Conservation (phyloP, 2,888 invertebrate genomes). For the Heteropelma amictum region DNA sequence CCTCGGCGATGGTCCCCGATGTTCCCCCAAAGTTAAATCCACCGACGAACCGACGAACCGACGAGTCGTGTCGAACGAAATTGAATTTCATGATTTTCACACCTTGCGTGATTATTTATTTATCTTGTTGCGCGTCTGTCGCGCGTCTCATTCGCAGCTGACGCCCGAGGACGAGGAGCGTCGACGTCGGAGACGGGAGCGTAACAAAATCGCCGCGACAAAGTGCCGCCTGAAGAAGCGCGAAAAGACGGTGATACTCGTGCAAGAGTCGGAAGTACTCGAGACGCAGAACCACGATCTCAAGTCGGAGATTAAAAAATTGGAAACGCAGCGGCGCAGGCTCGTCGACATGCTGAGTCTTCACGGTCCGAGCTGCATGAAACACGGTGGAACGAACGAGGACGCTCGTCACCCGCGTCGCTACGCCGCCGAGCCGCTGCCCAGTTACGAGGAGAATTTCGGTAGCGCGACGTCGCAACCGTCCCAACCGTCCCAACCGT, state of each 20-base stretch:
- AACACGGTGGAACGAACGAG: conserved; percentile 77
- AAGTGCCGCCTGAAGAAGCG: conserved; percentile 96
- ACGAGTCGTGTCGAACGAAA: too few species aligned
- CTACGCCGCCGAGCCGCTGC: conserved; percentile 67
- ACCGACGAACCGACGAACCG: too few species aligned
- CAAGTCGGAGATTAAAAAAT: conserved; percentile 89
- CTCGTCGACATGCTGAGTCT: conserved; percentile 88
- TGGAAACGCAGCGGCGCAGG: conserved; percentile 88
- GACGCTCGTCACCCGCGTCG: conserved; percentile 75
- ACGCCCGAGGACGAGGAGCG: conserved; percentile 96
- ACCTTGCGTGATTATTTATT: not conserved
- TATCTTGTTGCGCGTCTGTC: conserved; percentile 7
- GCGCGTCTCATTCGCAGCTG: too few species aligned
- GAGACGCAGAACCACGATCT: conserved; percentile 92
- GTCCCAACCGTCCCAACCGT: too few species aligned
- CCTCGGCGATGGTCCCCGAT: too few species aligned
- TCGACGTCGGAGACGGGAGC: conserved; percentile 89
- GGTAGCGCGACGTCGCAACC: conserved; percentile 28
- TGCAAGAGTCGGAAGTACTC: conserved; percentile 90
- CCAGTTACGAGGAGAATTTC: conserved; percentile 76
- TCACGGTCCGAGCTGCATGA: conserved; percentile 86
- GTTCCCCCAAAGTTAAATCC: too few species aligned
- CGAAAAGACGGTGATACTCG: conserved; percentile 90
- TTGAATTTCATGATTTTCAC: too few species aligned
- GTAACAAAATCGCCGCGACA: conserved; percentile 96